These are phyloP conservation scores for Sycophila texana DNA, from an alignment of 2,888 invertebrate species.

Conservation along the genomic window DNA sequence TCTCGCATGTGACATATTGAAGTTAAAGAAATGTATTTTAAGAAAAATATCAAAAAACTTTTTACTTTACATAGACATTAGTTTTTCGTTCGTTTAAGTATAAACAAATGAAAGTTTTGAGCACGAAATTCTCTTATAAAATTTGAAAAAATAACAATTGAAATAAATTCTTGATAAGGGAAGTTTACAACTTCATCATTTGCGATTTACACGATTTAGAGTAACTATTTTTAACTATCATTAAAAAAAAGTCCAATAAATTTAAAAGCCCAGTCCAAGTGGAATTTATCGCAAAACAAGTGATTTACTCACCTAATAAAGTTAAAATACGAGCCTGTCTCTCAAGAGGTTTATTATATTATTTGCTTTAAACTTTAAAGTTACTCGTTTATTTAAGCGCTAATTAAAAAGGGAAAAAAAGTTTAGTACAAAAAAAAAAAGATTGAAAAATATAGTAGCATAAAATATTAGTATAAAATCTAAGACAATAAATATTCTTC, in stretches of 20 bases:
- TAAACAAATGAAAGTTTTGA: no score
- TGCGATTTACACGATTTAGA: neutral
- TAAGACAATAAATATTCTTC: neutral
- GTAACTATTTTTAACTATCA: neutral
- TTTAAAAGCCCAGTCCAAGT: constrained; percentile 25
- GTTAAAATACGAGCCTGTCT: constrained; percentile 34
- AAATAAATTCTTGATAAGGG: no score
- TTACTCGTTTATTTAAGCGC: neutral
- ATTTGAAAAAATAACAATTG: no score
- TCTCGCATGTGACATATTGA: no score
- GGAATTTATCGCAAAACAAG: constrained; percentile 33
- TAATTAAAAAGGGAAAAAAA: neutral
- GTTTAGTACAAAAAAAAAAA: neutral
- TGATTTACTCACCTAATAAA: constrained; percentile 42
- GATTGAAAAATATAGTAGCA: neutral
- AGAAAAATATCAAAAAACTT: no score
- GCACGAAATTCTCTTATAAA: no score
- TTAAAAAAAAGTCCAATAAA: neutral
- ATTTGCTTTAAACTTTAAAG: constrained; percentile 18
- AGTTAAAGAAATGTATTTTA: no score
- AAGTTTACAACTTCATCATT: neutral
- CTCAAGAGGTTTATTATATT: constrained; percentile 11
- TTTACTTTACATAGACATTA: no score
- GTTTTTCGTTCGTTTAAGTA: no score
- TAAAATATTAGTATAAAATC: neutral